A percentile compares a stretch with the other conserved stretches of the same genome.
These are phyloP conservation scores for Xenentodon cancila DNA, from an alignment of 2,797 vertebrate genomes.

Conservation along the genomic window DNA sequence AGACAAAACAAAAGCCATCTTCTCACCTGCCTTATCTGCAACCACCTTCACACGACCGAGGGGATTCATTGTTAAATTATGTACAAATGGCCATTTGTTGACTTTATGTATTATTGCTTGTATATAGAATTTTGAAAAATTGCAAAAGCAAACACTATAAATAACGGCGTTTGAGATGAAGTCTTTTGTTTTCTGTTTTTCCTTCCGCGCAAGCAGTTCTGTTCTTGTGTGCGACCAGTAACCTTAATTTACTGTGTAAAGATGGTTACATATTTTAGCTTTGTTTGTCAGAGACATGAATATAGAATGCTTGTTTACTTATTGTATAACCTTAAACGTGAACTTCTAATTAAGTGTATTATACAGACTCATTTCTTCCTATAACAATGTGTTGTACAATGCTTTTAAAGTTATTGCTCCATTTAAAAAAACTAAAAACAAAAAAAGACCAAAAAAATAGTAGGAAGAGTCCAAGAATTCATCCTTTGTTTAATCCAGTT, in stretches of 20 bases:
- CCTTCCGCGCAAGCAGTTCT: conserved; percentile 98
- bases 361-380: conserved; percentile 93
- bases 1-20: conserved; percentile 71
- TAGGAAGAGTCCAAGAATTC: conserved; percentile 83
- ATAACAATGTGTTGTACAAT: conserved; percentile 96
- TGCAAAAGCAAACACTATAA: conserved; percentile 94
- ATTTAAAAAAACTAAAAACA: conserved; percentile 72
- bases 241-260: conserved; percentile 99
- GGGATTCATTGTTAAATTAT: conserved; percentile 89
- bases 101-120: conserved; percentile 95
- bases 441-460: conserved; percentile 68
- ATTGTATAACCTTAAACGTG: conserved; percentile 94
- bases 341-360: conserved; percentile 94
- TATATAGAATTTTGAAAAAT: conserved; percentile 94
- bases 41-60: conserved; percentile 87
- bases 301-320: conserved; percentile 98
- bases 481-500: conserved; percentile 70
- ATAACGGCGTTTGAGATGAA: conserved; percentile 94
- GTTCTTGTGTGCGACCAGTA: conserved; percentile 99
- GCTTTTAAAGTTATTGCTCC: conserved; percentile 91
- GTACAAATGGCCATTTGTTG: conserved; percentile 93
- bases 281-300: conserved; percentile 96
- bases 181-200: conserved; percentile 74
- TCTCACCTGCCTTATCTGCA: conserved; percentile 94
- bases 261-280: conserved; percentile 99